Percentiles rank a stretch among this genome's conserved stretches.
phyloP scores from a whole-genome alignment of 2,113 vertebrate species.

The Scatophagus argus region DNA sequence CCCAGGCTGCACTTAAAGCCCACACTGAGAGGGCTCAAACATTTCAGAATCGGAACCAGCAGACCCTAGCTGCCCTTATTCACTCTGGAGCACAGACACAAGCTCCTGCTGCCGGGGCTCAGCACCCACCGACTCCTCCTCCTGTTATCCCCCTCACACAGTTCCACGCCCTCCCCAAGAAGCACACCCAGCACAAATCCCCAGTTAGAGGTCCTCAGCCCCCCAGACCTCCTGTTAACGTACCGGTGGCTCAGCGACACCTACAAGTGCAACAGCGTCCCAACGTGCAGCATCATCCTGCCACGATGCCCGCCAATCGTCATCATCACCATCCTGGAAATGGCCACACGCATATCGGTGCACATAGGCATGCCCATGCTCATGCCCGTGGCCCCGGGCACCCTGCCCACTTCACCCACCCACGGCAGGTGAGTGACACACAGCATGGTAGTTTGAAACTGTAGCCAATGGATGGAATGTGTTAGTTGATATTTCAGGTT shows the following conservation, averaged over 20 bases:
- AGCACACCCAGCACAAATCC: conserved; percentile 50
- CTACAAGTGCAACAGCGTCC: conserved; percentile 18
- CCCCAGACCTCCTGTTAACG: conserved; percentile 55
- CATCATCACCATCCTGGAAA: conserved; percentile 60
- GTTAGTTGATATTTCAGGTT: conserved; percentile 31
- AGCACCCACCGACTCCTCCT: conserved; percentile 71
- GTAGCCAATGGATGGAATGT: conserved; percentile 32
- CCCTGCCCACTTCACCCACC: conserved; percentile 45
- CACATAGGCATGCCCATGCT: conserved; percentile 40
- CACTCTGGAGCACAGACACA: conserved; percentile 46
- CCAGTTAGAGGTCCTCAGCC: conserved; percentile 41
- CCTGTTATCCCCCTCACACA: conserved; percentile 70
- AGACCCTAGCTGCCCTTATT: conserved; percentile 75
- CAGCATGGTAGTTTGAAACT: conserved; percentile 7
- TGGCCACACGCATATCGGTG: conserved; percentile 30
- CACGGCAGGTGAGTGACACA: conserved; percentile 73
- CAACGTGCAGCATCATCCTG: conserved; percentile 5
- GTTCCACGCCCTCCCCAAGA: conserved; percentile 77
- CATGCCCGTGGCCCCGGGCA: conserved; percentile 30
- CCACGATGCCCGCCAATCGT: conserved; percentile 22
- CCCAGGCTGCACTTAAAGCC: conserved; percentile 71
- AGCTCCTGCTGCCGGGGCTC: conserved; percentile 3
- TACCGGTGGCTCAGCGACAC: conserved; percentile 56
- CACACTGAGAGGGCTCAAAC: conserved; percentile 68
- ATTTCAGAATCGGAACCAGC: conserved; percentile 71